Evolutionary conservation across 1,140 invertebrate species (phyloP).

Genomic region (Drosophila azteca): DNA sequence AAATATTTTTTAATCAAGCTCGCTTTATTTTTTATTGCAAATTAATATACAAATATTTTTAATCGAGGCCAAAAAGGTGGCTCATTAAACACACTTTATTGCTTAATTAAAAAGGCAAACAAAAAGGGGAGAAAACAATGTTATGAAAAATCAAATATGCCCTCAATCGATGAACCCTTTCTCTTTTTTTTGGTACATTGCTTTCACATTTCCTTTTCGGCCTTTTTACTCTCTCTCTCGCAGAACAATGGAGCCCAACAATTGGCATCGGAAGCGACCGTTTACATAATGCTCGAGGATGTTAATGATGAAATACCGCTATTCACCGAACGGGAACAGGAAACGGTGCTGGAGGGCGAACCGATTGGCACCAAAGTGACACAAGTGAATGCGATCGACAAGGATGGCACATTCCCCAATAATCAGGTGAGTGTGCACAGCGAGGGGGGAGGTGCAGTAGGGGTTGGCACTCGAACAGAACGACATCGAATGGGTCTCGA

Average conservation of each 20-base stretch:
- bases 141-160: constrained; percentile 24
- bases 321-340: constrained; percentile 96
- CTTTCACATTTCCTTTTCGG: constrained; percentile 7
- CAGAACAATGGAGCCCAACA: constrained; percentile 98
- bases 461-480: constrained; percentile 4
- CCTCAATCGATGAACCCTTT: neutral
- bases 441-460: constrained; percentile 15
- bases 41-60: constrained; percentile 48
- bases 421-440: constrained; percentile 90
- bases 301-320: constrained; percentile 98
- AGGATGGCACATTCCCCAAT: constrained; percentile 97
- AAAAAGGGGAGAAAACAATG: constrained; percentile 1
- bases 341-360: constrained; percentile 96
- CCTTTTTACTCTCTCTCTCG: constrained; percentile 48
- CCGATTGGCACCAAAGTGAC: constrained; percentile 97
- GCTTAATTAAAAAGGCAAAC: constrained; percentile 42
- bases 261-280: constrained; percentile 96
- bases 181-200: constrained; percentile 16
- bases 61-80: constrained; percentile 1
- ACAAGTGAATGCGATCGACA: constrained; percentile 97
- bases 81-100: constrained; percentile 28
- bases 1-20: constrained; percentile 37
- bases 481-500: neutral
- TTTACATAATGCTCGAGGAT: constrained; percentile 96
- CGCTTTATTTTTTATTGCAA: constrained; percentile 19